Base-by-base conservation (phyloP, 1,140 invertebrate species). In the Hormaphis cornu region DNA sequence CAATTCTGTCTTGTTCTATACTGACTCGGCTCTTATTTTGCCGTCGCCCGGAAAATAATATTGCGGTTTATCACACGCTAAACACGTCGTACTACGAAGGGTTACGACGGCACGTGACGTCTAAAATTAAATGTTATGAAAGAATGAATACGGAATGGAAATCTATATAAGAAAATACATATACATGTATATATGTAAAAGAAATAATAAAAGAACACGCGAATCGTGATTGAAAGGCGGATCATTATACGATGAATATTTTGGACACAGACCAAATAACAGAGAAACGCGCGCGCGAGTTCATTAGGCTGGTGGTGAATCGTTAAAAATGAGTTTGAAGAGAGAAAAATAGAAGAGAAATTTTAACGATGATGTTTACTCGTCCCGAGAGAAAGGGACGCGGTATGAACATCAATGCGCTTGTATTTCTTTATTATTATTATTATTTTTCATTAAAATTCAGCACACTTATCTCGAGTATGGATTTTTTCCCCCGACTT, bases 171-270 rank as follows among this genome's bases (percentile, higher is more conserved):
- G 28, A 4, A 9, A 6, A 33, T 9, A 9, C 30, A 33, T 9
- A 33, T 33, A 33, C 9, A 9, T 33, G 30, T 9, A 9, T 9
- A 9, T 6, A 9, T 9, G 26, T n/a, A 28, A 6, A 28, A 52
- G 5, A 42, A n/a, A 52, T 26, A 26, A 28, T 14, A 16, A 4
- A 42, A 42, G 4, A 42, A 42, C 6, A 66, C 44, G 74, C 69
- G 72, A 75, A 76, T 66, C n/a, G 61, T 35, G 61, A 66, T 66
- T 66, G 42, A 66, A 66, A 66, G 42, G 26, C 18, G 28, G 18
- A 48, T 50, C 42, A 33, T 48, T 35, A 66, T 3, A 20, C 14
- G 14, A 37, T 20, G 28, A 35, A 37, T 33, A 66, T 63, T 48
- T 50, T 66, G 61, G 44, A 42, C 20, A 6, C 4, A 28, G 12